Percentiles rank a stretch among this genome's conserved stretches.
phyloP scores from a whole-genome alignment of 1,140 invertebrate species.

The Schlechtendalia chinensis region DNA sequence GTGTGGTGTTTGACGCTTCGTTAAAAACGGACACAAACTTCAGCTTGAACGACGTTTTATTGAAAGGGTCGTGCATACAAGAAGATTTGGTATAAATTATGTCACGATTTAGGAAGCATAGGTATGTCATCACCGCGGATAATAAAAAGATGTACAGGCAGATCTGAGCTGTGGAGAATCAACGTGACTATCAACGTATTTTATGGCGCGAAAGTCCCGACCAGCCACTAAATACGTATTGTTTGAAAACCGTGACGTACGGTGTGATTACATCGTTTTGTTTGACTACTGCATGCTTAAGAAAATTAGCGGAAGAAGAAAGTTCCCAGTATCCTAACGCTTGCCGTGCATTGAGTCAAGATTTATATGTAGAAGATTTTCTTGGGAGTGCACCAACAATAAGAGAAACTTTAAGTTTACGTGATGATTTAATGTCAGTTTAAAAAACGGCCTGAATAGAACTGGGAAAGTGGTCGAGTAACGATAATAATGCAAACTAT shows the following conservation, averaged over 20 bases:
- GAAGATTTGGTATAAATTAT: slow-evolving; percentile 54
- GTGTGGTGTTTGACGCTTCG: neutral
- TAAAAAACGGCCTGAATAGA: slow-evolving; percentile 46
- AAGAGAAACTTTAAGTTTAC: slow-evolving; percentile 51
- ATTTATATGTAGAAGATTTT: slow-evolving; percentile 53
- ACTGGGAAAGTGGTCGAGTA: slow-evolving; percentile 53
- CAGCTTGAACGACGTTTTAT: slow-evolving; percentile 55
- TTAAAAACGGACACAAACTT: neutral
- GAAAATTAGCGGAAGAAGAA: slow-evolving; percentile 55
- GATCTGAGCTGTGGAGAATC: slow-evolving; percentile 54
- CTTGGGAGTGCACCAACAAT: slow-evolving; percentile 50
- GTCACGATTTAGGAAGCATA: slow-evolving; percentile 54
- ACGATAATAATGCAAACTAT: too few species aligned
- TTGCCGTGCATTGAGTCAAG: slow-evolving; percentile 45
- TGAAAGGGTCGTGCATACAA: slow-evolving; percentile 52
- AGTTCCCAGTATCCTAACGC: slow-evolving; percentile 51
- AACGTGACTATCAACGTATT: slow-evolving; percentile 53
- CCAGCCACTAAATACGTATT: slow-evolving; percentile 54
- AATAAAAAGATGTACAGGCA: slow-evolving; percentile 57
- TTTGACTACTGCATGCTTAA: slow-evolving; percentile 55
- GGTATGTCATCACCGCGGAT: slow-evolving; percentile 55
- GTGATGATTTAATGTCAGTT: slow-evolving; percentile 52
- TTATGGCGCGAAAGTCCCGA: slow-evolving; percentile 53
- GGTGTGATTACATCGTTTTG: slow-evolving; percentile 55
- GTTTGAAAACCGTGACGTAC: slow-evolving; percentile 55